These are phyloP conservation scores for Chalcis sispes DNA, from an alignment of 2,888 invertebrate genomes.

Conservation along the genomic window DNA sequence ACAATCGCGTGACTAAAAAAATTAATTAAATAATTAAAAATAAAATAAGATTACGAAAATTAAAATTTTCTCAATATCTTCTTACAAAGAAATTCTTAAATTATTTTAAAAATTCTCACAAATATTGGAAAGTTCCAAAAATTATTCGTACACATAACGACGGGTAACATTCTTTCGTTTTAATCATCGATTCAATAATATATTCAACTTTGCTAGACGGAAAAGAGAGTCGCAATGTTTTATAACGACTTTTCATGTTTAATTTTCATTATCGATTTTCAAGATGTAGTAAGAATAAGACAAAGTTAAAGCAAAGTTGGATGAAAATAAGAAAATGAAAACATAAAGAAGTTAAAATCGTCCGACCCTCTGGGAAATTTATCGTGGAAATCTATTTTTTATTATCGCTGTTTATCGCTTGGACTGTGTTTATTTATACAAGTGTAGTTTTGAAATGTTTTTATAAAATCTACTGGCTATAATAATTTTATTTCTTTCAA, in stretches of 20 bases:
- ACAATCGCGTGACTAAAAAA: no score
- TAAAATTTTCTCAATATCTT: no score
- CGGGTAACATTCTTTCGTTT: not conserved
- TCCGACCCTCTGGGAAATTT: slow-evolving; percentile 38
- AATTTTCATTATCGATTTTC: slow-evolving; percentile 1
- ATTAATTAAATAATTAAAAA: no score
- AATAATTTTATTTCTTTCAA: no score
- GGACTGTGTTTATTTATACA: not conserved
- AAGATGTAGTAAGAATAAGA: not conserved
- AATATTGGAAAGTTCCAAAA: no score
- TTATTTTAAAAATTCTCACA: no score
- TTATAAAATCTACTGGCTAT: no score
- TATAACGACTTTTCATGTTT: not conserved
- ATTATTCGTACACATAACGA: no score
- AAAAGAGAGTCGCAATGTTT: not conserved
- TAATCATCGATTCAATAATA: not conserved
- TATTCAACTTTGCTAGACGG: not conserved
- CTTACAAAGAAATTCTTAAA: no score
- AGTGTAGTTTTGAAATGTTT: not conserved
- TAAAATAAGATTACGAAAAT: no score
- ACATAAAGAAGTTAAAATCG: not conserved
- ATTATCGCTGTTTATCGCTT: not conserved
- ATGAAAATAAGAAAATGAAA: not conserved
- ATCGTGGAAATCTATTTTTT: slow-evolving; percentile 27
- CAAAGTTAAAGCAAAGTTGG: not conserved